phyloP scores from a whole-genome alignment of 2,888 invertebrate genomes.

The Pterostichus niger region DNA sequence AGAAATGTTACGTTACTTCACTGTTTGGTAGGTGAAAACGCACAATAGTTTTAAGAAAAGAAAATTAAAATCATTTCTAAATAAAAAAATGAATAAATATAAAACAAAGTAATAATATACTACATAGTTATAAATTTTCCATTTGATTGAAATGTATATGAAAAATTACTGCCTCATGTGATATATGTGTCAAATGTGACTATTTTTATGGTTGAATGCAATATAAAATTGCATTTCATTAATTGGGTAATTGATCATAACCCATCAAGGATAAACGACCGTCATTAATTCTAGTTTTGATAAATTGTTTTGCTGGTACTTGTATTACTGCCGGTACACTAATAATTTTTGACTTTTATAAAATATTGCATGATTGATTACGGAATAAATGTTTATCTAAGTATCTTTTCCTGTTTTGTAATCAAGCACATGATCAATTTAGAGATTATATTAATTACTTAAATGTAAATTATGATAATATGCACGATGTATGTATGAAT shows the following conservation, averaged over 20 bases:
- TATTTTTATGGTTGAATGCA: slow-evolving; percentile 36
- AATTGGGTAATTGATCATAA: slow-evolving; percentile 45
- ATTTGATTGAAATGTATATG: too few species aligned
- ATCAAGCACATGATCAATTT: not conserved
- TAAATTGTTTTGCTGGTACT: slow-evolving; percentile 39
- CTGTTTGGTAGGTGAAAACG: too few species aligned
- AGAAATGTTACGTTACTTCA: too few species aligned
- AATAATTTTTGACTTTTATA: slow-evolving; percentile 44
- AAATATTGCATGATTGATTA: slow-evolving; percentile 31
- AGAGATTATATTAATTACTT: not conserved
- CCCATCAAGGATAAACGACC: slow-evolving; percentile 46
- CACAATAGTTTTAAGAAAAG: too few species aligned
- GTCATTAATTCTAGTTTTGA: slow-evolving; percentile 39
- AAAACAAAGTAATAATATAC: too few species aligned
- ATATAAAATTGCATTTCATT: slow-evolving; percentile 39
- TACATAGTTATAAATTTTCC: too few species aligned
- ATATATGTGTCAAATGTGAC: slow-evolving; percentile 14
- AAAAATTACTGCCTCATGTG: not conserved
- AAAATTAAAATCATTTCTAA: too few species aligned
- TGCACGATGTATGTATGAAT: too few species aligned
- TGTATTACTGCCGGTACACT: slow-evolving; percentile 24
- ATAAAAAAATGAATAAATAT: too few species aligned
- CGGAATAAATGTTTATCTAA: slow-evolving; percentile 26
- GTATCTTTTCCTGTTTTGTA: slow-evolving; percentile 14
- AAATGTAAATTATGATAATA: not conserved